These are phyloP conservation scores for Linepithema humile DNA, from an alignment of 1,140 invertebrate species.

Conservation along the genomic window DNA sequence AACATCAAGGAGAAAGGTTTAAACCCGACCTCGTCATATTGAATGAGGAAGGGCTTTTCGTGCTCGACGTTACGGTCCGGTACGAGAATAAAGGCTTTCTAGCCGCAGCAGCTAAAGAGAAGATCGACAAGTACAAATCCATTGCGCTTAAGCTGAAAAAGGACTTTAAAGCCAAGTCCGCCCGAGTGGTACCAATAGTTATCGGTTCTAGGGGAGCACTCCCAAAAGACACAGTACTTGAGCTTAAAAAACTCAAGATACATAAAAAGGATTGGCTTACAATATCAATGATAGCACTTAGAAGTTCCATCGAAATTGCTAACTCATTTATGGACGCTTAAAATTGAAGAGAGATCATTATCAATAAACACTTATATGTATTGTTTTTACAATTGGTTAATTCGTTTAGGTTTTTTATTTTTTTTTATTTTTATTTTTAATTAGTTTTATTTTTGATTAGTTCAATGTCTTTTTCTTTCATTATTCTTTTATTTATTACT, in stretches of 20 bases:
- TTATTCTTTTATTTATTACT: too few species aligned
- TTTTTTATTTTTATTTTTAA: too few species aligned
- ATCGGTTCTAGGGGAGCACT: neutral
- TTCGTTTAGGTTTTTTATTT: too few species aligned
- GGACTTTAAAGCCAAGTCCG: too few species aligned
- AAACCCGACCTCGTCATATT: constrained; percentile 52
- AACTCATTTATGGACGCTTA: constrained; percentile 28
- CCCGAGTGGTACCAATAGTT: neutral
- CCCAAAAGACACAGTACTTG: neutral
- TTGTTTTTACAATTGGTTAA: too few species aligned
- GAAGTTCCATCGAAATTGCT: constrained; percentile 15
- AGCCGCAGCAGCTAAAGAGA: neutral
- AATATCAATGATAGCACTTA: neutral
- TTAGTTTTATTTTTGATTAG: too few species aligned
- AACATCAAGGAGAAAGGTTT: neutral
- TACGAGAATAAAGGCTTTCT: constrained; percentile 71
- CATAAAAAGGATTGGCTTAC: neutral
- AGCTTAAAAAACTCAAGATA: neutral
- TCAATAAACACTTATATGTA: too few species aligned
- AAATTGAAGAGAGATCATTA: too few species aligned
- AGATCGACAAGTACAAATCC: neutral
- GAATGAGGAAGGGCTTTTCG: constrained; percentile 55
- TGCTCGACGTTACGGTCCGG: constrained; percentile 75
- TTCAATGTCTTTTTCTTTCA: too few species aligned
- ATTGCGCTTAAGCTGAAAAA: rapidly evolving